Evolutionary conservation across 2,888 invertebrate genomes (phyloP), one percentile per base, ranked within the genome.

Genomic region (Epinotia bilunana): DNA sequence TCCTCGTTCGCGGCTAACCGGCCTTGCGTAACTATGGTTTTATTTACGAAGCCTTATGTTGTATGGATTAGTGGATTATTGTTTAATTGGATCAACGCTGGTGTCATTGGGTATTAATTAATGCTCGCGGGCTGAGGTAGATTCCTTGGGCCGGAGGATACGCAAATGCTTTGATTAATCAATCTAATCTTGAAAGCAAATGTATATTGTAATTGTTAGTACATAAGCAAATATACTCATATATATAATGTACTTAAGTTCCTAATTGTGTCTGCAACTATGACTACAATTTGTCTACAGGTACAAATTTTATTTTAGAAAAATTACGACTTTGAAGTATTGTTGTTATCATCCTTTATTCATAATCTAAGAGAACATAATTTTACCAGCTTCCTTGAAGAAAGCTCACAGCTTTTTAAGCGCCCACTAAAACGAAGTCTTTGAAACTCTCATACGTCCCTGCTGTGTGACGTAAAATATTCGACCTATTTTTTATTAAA

Each of bases 1-100:
- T 73, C 74, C 84, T 77, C 78, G 79, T 85, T 83, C 78, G 83
- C 79, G 84, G 84, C 82, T 83, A 83, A 85, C 83, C 83, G 61
- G 73, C 55, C 23, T 69, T 67, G 20, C 28, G 57, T 72, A 72
- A 69, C 76, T 69, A 61, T 67, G 67, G 46, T 72, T 74, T 74
- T 73, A 69, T 73, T 76, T 69, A 73, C 64, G 39, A 20, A 49
- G n/a, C 53, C 63, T 46, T 72, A 65, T 71, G 49, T 55, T 75
- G 75, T 75, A 75, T 57, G 74, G 74, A 67, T 75, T 72, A 75
- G 49, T 20, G 71, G 61, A 33, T 75, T 75, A 67, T 72, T 61
- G 62, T 71, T 39, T 71, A 75, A 75, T 61, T 64, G 43, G 33
- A 67, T 75, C 67, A 57, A 65, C 65, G 53, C 58, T 49, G 68